phyloP scores from a whole-genome alignment of 2,113 vertebrate genomes.

The Pachypanchax playfairii region DNA sequence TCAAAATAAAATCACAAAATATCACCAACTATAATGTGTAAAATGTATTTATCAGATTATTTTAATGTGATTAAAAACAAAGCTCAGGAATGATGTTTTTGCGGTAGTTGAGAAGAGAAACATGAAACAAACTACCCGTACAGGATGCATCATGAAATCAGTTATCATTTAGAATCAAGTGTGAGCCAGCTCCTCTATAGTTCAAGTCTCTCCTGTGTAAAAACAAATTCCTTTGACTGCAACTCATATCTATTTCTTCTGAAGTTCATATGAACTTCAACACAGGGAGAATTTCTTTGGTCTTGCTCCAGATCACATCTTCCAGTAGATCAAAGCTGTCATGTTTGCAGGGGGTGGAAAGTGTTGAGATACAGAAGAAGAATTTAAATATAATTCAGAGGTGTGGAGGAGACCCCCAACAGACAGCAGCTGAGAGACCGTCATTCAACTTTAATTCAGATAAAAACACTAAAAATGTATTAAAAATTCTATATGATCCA shows the following conservation, averaged over 20 bases:
- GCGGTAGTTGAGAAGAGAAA: no score
- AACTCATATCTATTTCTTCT: conserved; percentile 30
- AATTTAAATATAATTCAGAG: conserved; percentile 24
- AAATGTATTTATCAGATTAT: no score
- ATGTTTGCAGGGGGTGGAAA: conserved; percentile 14
- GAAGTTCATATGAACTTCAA: conserved; percentile 19
- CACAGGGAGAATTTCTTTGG: conserved; percentile 45
- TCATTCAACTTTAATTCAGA: conserved; percentile 33
- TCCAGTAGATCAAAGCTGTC: conserved; percentile 49
- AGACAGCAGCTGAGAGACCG: conserved; percentile 16
- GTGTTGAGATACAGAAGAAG: conserved; percentile 16
- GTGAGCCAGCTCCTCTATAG: conserved; percentile 35
- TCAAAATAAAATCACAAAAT: no score
- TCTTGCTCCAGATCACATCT: conserved; percentile 29
- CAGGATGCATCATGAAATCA: conserved; percentile 53
- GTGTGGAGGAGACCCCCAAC: conserved; percentile 32
- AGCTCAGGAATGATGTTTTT: no score
- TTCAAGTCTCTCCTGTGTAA: conserved; percentile 17
- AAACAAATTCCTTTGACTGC: conserved; percentile 61
- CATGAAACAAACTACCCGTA: conserved; percentile 62
- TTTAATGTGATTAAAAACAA: no score
- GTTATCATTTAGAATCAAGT: conserved; percentile 45
- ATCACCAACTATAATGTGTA: no score
- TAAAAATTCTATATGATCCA: conserved; percentile 1
- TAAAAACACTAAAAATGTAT: conserved; percentile 12